Evolutionary conservation across 2,113 vertebrate species (phyloP).

Genomic region (Centrocercus urophasianus): DNA sequence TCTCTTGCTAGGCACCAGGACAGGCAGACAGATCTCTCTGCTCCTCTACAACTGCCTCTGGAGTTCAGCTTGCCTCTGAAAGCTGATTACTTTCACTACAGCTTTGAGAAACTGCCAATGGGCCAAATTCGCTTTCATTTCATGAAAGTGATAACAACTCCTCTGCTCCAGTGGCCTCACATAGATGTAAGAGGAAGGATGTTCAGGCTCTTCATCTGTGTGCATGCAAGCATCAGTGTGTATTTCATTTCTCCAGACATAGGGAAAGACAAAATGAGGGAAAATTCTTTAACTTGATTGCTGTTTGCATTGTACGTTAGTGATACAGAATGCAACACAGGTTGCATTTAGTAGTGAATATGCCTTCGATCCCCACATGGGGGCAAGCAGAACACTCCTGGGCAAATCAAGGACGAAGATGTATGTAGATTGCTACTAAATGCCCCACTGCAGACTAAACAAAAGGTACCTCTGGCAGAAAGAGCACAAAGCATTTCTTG

Average conservation of each 20-base stretch:
- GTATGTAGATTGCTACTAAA: not conserved
- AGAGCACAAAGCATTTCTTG: not conserved
- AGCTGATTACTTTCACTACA: not conserved
- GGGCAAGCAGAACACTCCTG: not conserved
- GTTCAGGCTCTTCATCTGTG: not conserved
- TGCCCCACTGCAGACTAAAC: not conserved
- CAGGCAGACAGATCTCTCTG: not conserved
- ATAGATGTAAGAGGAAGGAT: not conserved
- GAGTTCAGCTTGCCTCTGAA: not conserved
- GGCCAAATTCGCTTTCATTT: not conserved
- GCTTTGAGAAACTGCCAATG: not conserved
- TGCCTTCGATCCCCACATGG: not conserved
- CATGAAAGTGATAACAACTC: not conserved
- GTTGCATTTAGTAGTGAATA: not conserved
- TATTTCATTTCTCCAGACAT: not conserved
- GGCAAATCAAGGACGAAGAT: not conserved
- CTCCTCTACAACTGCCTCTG: not conserved
- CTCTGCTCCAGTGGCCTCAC: not conserved
- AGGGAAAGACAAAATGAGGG: not conserved
- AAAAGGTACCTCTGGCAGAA: not conserved
- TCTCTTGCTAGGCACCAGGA: not conserved
- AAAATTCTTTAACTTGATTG: not conserved
- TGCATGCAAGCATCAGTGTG: not conserved
- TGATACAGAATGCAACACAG: not conserved
- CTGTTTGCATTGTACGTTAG: not conserved